phyloP scores from a whole-genome alignment of 2,888 invertebrate species.

The Pterostichus madidus region DNA sequence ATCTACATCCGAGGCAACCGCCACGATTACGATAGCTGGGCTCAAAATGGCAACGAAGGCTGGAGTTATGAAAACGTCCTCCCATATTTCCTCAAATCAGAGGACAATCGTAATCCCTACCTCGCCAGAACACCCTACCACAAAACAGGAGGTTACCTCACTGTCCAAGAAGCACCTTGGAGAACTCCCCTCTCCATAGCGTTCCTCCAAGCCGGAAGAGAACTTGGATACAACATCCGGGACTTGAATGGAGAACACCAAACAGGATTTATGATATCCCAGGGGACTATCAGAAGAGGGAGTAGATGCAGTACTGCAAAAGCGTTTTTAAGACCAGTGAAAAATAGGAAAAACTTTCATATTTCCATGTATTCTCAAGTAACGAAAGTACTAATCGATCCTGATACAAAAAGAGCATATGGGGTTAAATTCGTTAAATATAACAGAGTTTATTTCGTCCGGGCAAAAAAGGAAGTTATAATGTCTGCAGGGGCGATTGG shows the following conservation, averaged over 20 bases:
- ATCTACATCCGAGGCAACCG: constrained; percentile 93
- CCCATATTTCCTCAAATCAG: constrained; percentile 92
- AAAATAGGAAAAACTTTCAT: constrained; percentile 88
- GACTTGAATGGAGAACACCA: constrained; percentile 91
- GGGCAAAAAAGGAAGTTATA: constrained; percentile 89
- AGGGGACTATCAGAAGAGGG: constrained; percentile 90
- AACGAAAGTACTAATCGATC: constrained; percentile 85
- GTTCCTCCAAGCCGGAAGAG: constrained; percentile 89
- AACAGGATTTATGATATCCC: constrained; percentile 92
- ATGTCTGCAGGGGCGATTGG: constrained; percentile 93
- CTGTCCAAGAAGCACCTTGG: constrained; percentile 92
- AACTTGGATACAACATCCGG: constrained; percentile 89
- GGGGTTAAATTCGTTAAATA: constrained; percentile 87
- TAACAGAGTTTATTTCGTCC: constrained; percentile 82
- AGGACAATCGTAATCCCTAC: constrained; percentile 93
- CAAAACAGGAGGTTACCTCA: constrained; percentile 87
- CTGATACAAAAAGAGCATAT: constrained; percentile 83
- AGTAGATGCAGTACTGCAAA: constrained; percentile 93
- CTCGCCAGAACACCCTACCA: constrained; percentile 87
- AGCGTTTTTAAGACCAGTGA: constrained; percentile 90
- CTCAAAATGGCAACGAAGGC: constrained; percentile 88
- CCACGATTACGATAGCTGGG: constrained; percentile 93
- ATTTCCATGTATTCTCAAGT: constrained; percentile 89
- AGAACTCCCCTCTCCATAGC: constrained; percentile 89
- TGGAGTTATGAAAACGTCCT: constrained; percentile 92